Evolutionary conservation across 1,140 invertebrate species (phyloP).

Genomic region (Papilio dardanus): DNA sequence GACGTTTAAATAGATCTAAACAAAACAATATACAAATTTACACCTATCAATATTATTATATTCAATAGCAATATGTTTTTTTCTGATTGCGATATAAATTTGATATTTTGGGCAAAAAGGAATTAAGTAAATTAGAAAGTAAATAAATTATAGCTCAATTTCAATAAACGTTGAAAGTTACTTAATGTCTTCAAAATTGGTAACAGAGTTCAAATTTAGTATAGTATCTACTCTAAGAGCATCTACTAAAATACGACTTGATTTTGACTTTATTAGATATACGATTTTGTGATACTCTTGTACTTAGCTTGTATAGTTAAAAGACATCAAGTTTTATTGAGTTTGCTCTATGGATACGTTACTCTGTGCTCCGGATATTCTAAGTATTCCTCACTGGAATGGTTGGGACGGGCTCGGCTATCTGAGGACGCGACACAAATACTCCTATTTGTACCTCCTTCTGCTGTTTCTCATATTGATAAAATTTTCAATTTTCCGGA

Average conservation of each 20-base stretch:
- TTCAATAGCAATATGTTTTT: background rate
- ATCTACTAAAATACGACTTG: too few species aligned
- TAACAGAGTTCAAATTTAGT: too few species aligned
- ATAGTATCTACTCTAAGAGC: too few species aligned
- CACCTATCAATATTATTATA: too few species aligned
- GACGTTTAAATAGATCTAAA: background rate
- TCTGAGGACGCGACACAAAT: conserved; percentile 8
- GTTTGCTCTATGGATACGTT: background rate
- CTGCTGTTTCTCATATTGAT: conserved; percentile 3
- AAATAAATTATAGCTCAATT: too few species aligned
- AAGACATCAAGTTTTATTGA: background rate
- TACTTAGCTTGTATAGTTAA: background rate
- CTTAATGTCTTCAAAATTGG: too few species aligned
- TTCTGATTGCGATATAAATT: too few species aligned
- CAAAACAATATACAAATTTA: too few species aligned
- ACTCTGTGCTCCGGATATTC: conserved; percentile 10
- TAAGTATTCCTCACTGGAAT: conserved; percentile 25
- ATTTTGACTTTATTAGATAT: too few species aligned
- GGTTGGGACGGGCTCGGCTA: conserved; percentile 10
- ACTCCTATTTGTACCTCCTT: conserved; percentile 9
- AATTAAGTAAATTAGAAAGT: too few species aligned
- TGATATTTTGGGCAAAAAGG: too few species aligned
- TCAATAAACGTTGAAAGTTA: too few species aligned
- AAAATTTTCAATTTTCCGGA: background rate
- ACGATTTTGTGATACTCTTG: background rate